Base-by-base conservation (phyloP, 1,140 invertebrate species). In the Heliconius eleuchia region DNA sequence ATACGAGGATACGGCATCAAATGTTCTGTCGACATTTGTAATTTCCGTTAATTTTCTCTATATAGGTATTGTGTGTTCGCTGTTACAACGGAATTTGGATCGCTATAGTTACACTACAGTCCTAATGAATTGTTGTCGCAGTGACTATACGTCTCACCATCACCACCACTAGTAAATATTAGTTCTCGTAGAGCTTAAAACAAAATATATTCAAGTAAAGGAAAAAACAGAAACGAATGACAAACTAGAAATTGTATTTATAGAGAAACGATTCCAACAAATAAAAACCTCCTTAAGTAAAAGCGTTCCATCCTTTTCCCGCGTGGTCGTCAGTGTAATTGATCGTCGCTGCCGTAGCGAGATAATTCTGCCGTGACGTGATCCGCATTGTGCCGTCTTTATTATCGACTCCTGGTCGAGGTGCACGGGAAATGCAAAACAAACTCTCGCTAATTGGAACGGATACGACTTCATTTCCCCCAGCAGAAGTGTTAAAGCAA, bases 361-460 rank as follows among this genome's bases (percentile, higher is more conserved):
- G 92, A 92, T 93, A 92, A 92, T 90, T 90, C 90, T 83, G 80
- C 57, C 73, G 85, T 93, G 91, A 92, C 90, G 92, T 92, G 91
- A 92, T 91, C 90, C 87, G 92, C 88, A 90, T 93, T 89, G 88
- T 87, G 82, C 83, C 80, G 80, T 83, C 91, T 91, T 91, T 89
- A 89, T 91, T 90, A 83, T 82, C 82, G 77, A 81, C 83, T 79
- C 80, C 84, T 85, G 80, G 80, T 80, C 73, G 73, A 57, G 55
- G 79, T 89, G 85, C 87, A 88, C 79, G 85, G 85, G 85, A 90
- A 89, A 92, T 92, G 89, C 87, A 88, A 91, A 92, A 88, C 88
- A 89, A 90, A 90, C 87, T 85, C 82, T 77, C 80, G 81, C 80
- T 90, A 91, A 92, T 88, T 90, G 87, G 87, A 89, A 82, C 76